phyloP scores from a whole-genome alignment of 2,113 vertebrate genomes.

The Anguilla japonica region DNA sequence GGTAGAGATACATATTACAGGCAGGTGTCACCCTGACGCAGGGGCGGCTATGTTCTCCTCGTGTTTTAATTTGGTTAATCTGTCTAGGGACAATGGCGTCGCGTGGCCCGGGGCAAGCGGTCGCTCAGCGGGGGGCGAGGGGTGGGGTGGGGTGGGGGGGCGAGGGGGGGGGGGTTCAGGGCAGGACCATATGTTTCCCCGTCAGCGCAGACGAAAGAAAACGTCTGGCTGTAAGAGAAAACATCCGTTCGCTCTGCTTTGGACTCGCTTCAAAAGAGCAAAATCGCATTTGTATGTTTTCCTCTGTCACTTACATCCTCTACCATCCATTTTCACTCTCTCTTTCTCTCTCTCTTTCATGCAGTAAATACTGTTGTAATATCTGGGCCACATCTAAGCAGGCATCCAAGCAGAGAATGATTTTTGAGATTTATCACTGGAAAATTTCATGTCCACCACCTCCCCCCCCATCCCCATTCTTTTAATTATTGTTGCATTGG shows the following conservation, averaged over 20 bases:
- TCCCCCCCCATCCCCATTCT: not conserved
- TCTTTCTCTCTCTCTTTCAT: not conserved
- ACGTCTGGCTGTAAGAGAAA: not conserved
- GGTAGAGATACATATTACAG: not conserved
- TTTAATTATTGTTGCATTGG: conserved; percentile 5
- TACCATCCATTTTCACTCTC: not conserved
- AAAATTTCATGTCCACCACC: not conserved
- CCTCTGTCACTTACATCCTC: not conserved
- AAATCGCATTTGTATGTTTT: not conserved
- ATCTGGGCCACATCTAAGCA: not conserved
- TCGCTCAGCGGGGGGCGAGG: not conserved
- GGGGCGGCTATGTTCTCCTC: not conserved
- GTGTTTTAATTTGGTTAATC: conserved; percentile 24
- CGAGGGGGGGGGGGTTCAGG: not conserved
- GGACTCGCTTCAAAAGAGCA: not conserved
- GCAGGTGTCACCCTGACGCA: conserved; percentile 5
- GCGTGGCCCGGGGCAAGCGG: not conserved
- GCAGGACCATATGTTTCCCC: not conserved
- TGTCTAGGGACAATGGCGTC: not conserved
- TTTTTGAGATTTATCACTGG: conserved; percentile 4
- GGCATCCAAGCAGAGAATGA: not conserved
- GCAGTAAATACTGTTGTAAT: not conserved
- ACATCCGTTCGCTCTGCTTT: not conserved
- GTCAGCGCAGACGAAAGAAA: not conserved
- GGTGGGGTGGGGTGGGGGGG: not conserved